Evolutionary conservation across 2,113 vertebrate species (phyloP), one percentile per base, ranked within the genome.

Genomic region (Hirundichthys speculiger): DNA sequence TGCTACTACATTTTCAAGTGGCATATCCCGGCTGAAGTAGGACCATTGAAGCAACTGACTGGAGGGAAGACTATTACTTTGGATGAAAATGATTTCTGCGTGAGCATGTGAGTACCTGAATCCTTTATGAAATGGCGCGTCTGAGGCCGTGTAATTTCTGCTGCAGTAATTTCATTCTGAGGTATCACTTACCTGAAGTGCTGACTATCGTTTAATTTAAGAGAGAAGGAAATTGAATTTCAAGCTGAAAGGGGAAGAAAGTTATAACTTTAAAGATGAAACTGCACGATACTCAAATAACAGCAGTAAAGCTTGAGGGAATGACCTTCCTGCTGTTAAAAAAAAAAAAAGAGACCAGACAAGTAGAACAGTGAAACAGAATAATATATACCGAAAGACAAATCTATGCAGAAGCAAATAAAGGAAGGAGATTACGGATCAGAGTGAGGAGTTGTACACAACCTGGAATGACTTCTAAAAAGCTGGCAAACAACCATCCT

Each of bases 191-290:
- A 75, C 77, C 71, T 79, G 54, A 79, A 84, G 59, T 78, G 71
- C 75, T 72, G 70, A 84, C 67, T 77, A 79, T 83, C 59, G 56
- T 75, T 60, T 71, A 69, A 73, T 80, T 84, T 77, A 72, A 58
- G 7, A 27, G 53, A 56, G 34, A 48, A 66, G 47, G 76, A 83
- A 83, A 83, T 83, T 78, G 61, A 66, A 73, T 75, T 77, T 73
- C 20, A 18, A 64, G 58, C 53, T 53, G 47, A 77, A 73, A 79
- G 52, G 2, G 39, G 45, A 57, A 65, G 68, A 63, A 63, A 69
- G 51, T 74, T 82, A 70, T 63, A 43, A 65, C 27, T 75, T 75
- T 62, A 53, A 73, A 71, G 82, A 85, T 85, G 76, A 77, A 79
- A 77, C 71, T 45, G 47, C 18, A 27, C 3, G 46, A 82, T 61